A percentile compares a stretch with the other conserved stretches of the same genome.
Conservation (phyloP, 2,888 invertebrate species). For the Thereva unica region DNA sequence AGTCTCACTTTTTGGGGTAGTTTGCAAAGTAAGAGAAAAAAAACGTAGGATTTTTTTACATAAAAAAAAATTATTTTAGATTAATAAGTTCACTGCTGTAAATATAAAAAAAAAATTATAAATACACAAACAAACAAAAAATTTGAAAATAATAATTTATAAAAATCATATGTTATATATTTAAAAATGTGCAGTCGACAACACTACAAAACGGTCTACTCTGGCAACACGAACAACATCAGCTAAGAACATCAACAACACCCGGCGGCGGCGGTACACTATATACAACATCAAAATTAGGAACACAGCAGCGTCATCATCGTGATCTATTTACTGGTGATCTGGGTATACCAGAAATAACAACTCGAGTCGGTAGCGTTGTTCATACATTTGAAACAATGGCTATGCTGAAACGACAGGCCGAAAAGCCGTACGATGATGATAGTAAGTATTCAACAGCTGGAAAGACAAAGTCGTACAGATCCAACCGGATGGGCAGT, state of each 20-base stretch:
- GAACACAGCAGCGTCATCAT: conserved; percentile 52
- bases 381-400: conserved; percentile 57
- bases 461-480: conserved; percentile 33
- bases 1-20: conserved; percentile 21
- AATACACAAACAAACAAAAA: conserved; percentile 32
- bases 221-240: conserved; percentile 31
- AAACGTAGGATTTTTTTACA: conserved; percentile 16
- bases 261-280: background rate
- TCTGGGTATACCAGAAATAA: conserved; percentile 57
- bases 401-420: conserved; percentile 51
- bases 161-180: conserved; percentile 16
- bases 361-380: conserved; percentile 56
- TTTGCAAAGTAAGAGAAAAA: background rate
- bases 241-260: background rate
- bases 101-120: conserved; percentile 21
- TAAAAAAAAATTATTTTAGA: conserved; percentile 7
- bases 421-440: conserved; percentile 40
- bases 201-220: conserved; percentile 43
- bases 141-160: background rate
- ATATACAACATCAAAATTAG: conserved; percentile 44
- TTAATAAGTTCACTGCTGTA: conserved; percentile 22
- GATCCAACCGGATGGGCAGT: conserved; percentile 28
- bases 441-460: conserved; percentile 27
- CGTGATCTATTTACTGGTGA: conserved; percentile 57
- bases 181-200: conserved; percentile 46